Conservation (phyloP, 2,113 vertebrate genomes). For the Orthonyx spaldingii region DNA sequence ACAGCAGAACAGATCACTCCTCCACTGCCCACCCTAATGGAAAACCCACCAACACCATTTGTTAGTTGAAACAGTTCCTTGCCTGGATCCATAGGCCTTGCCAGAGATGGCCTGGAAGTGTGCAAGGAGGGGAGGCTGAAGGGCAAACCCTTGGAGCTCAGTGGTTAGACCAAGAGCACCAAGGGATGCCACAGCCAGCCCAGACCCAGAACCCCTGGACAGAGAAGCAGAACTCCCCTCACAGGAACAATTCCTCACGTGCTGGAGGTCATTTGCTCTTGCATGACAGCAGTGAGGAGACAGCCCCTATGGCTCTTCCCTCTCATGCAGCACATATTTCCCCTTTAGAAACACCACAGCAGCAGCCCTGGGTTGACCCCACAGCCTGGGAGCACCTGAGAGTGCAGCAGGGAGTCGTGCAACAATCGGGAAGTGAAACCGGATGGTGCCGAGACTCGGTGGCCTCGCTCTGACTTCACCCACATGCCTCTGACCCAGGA, state of each 20-base stretch:
- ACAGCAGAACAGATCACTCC: not conserved
- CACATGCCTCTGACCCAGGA: fast-evolving
- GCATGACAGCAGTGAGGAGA: not conserved
- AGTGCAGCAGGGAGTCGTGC: fast-evolving
- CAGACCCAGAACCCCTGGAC: fast-evolving
- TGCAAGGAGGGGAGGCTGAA: not conserved
- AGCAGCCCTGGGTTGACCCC: not conserved
- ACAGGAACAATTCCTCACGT: fast-evolving
- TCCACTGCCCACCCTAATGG: not conserved
- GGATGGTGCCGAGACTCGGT: not conserved
- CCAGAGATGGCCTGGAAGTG: not conserved
- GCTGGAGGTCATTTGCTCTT: not conserved
- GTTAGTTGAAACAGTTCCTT: not conserved
- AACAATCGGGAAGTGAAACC: not conserved
- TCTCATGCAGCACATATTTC: not conserved
- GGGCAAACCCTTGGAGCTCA: not conserved
- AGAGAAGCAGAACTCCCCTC: not conserved
- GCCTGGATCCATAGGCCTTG: not conserved
- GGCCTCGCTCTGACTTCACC: not conserved
- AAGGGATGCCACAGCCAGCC: not conserved
- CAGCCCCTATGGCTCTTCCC: fast-evolving
- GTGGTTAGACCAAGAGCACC: fast-evolving
- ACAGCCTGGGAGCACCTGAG: not conserved
- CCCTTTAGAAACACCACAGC: not conserved
- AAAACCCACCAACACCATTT: not conserved